These are phyloP conservation scores for Sclerodermus sp. DNA, from an alignment of 2,888 invertebrate genomes.

Conservation along the genomic window DNA sequence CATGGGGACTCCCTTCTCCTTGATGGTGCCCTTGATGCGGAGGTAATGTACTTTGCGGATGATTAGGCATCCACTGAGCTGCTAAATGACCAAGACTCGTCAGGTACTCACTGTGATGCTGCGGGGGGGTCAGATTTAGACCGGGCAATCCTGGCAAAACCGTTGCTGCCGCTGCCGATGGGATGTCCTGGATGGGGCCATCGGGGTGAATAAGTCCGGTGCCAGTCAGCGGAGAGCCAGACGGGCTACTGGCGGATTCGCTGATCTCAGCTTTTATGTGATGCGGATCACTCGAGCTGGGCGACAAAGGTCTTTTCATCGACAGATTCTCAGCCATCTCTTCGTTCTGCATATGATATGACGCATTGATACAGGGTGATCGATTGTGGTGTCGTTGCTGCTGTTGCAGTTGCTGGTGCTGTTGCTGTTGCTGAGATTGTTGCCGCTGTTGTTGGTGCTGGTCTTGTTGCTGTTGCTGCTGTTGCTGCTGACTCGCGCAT, in stretches of 20 bases:
- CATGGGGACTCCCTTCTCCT: slow-evolving; percentile 47
- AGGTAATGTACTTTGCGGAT: slow-evolving; percentile 40
- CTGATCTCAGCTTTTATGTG: slow-evolving; percentile 47
- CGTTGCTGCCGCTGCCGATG: slow-evolving; percentile 52
- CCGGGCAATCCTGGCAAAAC: slow-evolving; percentile 62
- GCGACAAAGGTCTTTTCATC: slow-evolving; percentile 40
- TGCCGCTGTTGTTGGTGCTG: slow-evolving; percentile 22
- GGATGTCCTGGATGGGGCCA: slow-evolving; percentile 51
- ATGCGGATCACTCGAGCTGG: slow-evolving; percentile 62
- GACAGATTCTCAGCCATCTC: slow-evolving; percentile 54
- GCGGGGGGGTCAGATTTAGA: slow-evolving; percentile 79
- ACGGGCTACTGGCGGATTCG: slow-evolving; percentile 50
- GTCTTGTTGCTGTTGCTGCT: slow-evolving; percentile 25
- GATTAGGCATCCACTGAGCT: slow-evolving; percentile 50
- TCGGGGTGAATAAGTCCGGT: slow-evolving; percentile 43
- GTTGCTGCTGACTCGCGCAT: slow-evolving; percentile 10
- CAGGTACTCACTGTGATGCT: slow-evolving; percentile 60
- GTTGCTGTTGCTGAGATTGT: slow-evolving; percentile 19
- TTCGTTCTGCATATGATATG: slow-evolving; percentile 40
- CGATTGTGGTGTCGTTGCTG: neutral
- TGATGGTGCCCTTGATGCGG: slow-evolving; percentile 37
- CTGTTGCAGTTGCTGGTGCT: slow-evolving; percentile 35
- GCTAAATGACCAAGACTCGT: slow-evolving; percentile 52
- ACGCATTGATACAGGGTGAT: slow-evolving; percentile 17
- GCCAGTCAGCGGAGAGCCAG: slow-evolving; percentile 46